These are phyloP conservation scores for Phaenicophaeus curvirostris DNA, from an alignment of 2,797 vertebrate species.

Conservation along the genomic window DNA sequence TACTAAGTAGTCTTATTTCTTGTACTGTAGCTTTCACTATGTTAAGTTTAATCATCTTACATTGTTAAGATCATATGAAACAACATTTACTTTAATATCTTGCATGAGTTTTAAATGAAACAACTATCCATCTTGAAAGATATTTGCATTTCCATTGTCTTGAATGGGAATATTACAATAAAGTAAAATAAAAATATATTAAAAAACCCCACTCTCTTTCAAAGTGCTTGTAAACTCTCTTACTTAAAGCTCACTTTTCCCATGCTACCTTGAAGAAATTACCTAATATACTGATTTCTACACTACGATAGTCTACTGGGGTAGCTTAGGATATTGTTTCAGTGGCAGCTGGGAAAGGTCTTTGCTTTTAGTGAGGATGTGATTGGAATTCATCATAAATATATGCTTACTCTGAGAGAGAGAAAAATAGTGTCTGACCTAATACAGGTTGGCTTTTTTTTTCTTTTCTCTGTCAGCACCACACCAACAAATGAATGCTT, in stretches of 20 bases:
- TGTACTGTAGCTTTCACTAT: neutral
- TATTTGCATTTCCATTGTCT: neutral
- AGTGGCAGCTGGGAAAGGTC: neutral
- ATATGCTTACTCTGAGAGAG: neutral
- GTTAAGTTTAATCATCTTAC: neutral
- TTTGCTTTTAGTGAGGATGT: neutral
- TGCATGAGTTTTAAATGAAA: neutral
- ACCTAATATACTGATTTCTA: neutral
- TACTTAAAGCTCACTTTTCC: neutral
- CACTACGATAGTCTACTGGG: neutral
- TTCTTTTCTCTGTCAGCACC: neutral
- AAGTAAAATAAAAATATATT: neutral
- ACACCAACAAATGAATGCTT: neutral
- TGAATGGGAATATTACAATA: neutral
- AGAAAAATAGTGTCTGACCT: neutral
- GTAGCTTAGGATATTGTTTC: neutral
- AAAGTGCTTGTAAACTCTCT: neutral
- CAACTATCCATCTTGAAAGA: neutral
- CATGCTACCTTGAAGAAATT: rapidly evolving
- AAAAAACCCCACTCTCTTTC: neutral
- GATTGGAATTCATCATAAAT: neutral
- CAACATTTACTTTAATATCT: neutral
- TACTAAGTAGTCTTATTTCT: neutral
- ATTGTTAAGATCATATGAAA: neutral
- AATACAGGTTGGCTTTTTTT: neutral